Evolutionary conservation across 1,140 invertebrate genomes (phyloP).

Genomic region (Calephelis nemesis): DNA sequence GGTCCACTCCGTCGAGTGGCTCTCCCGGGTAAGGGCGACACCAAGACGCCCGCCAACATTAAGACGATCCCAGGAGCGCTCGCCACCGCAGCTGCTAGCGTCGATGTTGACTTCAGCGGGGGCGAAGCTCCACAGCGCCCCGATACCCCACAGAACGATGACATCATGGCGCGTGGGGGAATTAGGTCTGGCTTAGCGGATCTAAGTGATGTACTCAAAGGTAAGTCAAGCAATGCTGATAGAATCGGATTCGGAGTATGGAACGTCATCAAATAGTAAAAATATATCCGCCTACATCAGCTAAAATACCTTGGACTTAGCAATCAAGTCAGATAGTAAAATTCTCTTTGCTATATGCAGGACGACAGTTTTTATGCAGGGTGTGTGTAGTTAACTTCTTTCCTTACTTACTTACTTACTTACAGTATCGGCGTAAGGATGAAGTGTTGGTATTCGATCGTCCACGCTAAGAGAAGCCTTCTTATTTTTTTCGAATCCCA

Average conservation of each 20-base stretch:
- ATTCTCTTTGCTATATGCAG: too few relatives aligned
- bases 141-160: constrained; percentile 92
- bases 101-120: constrained; percentile 94
- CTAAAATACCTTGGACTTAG: too few relatives aligned
- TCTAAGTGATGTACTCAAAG: constrained; percentile 89
- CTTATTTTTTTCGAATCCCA: too few relatives aligned
- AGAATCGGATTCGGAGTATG: background rate
- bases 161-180: constrained; percentile 82
- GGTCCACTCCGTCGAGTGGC: constrained; percentile 73
- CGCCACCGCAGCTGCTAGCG: constrained; percentile 89
- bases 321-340: too few relatives aligned
- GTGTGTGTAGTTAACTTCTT: too few relatives aligned
- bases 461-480: too few relatives aligned
- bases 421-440: too few relatives aligned
- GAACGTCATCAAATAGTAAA: too few relatives aligned
- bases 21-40: constrained; percentile 74
- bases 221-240: constrained; percentile 59
- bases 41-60: constrained; percentile 69
- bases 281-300: too few relatives aligned
- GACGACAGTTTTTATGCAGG: too few relatives aligned
- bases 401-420: too few relatives aligned
- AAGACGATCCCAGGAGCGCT: constrained; percentile 81
- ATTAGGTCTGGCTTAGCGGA: constrained; percentile 83
- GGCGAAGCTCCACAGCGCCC: constrained; percentile 86
- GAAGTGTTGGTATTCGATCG: too few relatives aligned